Base-by-base conservation (phyloP, 2,888 invertebrate species). In the Synanthedon andrenaeformis region DNA sequence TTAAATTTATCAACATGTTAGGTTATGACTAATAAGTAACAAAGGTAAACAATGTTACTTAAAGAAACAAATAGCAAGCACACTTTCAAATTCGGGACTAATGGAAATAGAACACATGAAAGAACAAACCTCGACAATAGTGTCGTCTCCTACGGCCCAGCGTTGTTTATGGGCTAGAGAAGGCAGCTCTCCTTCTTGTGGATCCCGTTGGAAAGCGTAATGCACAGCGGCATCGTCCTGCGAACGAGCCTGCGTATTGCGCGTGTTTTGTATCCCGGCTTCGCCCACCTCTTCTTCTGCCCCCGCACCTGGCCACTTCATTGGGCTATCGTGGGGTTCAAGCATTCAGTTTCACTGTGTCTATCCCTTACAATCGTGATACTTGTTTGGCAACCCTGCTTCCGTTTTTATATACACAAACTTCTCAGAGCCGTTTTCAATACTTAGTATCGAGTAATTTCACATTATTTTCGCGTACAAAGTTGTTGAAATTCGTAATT, bases 191-290 rank as follows among this genome's bases (percentile, higher is more conserved):
- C 92, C 91, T 74, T 96, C 96, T 61, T 92, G 92, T 62, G 93
- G 93, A 59, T 93, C 92, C 62, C 94, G 83, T 76, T 96, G 96
- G 78, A 95, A 97, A 64, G 96, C 95, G 81, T 97, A 97, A 70
- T 96, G 95, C 64, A 96, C 96, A 79, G 94, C 93, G 60, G 96
- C 96, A 89, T 97, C 97, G 81, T 97, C 96, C 82, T 94, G 94
- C 60, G 93, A 89, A 70, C 93, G 91, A 82, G 89, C 90, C 79
- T 90, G 92, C 72, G 90, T 90, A 79, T 86, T 89, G 82, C 90
- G 89, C 72, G 91, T 90, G 90, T 89, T 92, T 79, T 86, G 86
- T 69, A 85, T 69, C 61, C 79, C 80, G 60, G 83, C 80, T 71
- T 87, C 87, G 59, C 84, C 87, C 77, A 77, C 76, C 89, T 90